phyloP scores from a whole-genome alignment of 37 sponge, comb jelly and placozoan genomes.

The Halisarca cf. caerulea region DNA sequence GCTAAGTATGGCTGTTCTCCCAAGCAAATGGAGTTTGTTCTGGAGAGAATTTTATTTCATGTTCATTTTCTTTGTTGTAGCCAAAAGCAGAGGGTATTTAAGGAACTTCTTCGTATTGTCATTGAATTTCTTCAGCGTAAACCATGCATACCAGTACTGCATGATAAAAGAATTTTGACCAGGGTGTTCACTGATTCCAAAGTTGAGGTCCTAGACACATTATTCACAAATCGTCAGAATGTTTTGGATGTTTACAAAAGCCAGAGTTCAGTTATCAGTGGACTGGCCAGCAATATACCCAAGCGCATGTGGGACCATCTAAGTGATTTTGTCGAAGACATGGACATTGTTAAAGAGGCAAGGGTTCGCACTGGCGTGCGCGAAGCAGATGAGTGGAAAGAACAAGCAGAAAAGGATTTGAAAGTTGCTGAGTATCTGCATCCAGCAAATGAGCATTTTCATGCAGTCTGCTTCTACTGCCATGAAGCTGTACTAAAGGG shows the following conservation, averaged over 20 bases:
- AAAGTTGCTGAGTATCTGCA: background rate
- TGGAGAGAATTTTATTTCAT: slow-evolving; percentile 16
- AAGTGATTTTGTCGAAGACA: background rate
- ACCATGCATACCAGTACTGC: too few relatives aligned
- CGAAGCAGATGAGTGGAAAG: background rate
- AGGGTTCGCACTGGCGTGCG: background rate
- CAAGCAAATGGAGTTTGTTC: background rate
- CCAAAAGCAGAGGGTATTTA: background rate
- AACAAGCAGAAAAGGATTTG: background rate
- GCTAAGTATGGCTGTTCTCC: background rate
- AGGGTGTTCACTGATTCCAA: background rate
- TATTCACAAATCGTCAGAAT: background rate
- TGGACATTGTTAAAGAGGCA: background rate
- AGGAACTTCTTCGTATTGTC: background rate
- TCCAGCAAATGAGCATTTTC: slow-evolving; percentile 24
- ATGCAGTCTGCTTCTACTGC: slow-evolving; percentile 63
- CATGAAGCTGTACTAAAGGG: slow-evolving; percentile 71
- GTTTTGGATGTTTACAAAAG: background rate
- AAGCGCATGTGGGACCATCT: background rate
- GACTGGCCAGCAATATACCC: background rate
- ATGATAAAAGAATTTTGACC: background rate
- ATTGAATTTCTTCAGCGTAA: background rate
- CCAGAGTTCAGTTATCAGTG: background rate
- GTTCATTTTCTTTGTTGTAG: slow-evolving; percentile 14
- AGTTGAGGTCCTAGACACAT: background rate